These are phyloP conservation scores for Sternotherus odoratus DNA, from an alignment of 2,797 vertebrate species.

Conservation along the genomic window DNA sequence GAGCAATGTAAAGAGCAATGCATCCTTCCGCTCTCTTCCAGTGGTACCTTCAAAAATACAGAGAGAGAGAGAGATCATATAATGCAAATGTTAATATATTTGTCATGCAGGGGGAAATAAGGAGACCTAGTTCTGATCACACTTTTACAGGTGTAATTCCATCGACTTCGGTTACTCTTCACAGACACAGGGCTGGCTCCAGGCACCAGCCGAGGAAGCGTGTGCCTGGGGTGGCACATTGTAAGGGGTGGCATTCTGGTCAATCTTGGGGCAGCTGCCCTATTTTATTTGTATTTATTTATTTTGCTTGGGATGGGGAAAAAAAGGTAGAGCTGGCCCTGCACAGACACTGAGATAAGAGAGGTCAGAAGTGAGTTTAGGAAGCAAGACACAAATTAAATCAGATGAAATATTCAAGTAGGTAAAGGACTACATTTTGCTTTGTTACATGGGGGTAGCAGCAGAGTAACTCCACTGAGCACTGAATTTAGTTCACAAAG, in stretches of 20 bases:
- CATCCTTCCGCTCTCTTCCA: constrained; percentile 88
- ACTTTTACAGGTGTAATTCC: background rate
- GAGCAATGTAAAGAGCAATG: constrained; percentile 85
- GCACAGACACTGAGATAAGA: background rate
- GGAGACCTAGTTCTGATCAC: background rate
- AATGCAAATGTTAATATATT: background rate
- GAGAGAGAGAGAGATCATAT: background rate
- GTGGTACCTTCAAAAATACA: constrained; percentile 81
- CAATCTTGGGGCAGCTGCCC: no score
- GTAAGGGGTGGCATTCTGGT: no score
- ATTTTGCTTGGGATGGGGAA: no score
- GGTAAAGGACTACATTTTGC: background rate
- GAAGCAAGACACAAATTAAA: background rate
- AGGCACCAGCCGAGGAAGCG: no score
- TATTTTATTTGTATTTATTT: no score
- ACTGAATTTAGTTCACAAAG: background rate
- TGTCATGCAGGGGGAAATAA: background rate
- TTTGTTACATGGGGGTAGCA: background rate
- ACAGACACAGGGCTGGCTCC: background rate
- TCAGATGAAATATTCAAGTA: background rate
- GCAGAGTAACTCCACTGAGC: background rate
- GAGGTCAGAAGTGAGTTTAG: background rate
- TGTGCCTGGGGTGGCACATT: no score
- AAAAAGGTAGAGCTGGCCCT: no score
- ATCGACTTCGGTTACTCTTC: background rate